phyloP scores from a whole-genome alignment of 2,113 vertebrate species.

The Alces alces region DNA sequence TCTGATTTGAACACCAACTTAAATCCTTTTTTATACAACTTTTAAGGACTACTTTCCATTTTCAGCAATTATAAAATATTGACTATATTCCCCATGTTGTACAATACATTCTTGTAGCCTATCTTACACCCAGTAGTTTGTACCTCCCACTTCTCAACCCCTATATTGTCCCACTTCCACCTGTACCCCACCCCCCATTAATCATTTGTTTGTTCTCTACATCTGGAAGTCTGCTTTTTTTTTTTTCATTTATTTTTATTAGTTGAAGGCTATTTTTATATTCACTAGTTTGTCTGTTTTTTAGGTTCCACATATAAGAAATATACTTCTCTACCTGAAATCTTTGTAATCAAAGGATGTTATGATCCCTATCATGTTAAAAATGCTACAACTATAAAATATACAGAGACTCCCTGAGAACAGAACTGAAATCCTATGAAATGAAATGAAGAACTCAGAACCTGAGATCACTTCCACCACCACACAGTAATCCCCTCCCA shows the following conservation, averaged over 20 bases:
- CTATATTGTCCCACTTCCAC: not conserved
- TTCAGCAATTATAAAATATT: not conserved
- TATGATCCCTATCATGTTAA: not conserved
- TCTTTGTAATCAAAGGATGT: not conserved
- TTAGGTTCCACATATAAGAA: not conserved
- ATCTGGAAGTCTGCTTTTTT: not conserved
- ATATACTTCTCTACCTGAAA: not conserved
- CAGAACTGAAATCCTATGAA: not conserved
- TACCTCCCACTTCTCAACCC: not conserved
- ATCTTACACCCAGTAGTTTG: not conserved
- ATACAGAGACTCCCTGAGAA: not conserved
- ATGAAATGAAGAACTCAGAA: not conserved
- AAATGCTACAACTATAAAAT: constrained; percentile 17
- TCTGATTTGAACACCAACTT: not conserved
- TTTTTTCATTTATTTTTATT: no score
- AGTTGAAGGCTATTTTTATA: not conserved
- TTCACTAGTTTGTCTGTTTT: not conserved
- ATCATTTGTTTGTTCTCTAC: not conserved
- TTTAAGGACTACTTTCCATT: not conserved
- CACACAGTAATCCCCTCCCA: not conserved
- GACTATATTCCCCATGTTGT: not conserved
- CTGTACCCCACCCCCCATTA: not conserved
- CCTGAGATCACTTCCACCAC: not conserved
- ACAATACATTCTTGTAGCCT: not conserved
- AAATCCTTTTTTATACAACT: not conserved